phyloP scores from a whole-genome alignment of 2,888 invertebrate species.

The Sipha maydis region DNA sequence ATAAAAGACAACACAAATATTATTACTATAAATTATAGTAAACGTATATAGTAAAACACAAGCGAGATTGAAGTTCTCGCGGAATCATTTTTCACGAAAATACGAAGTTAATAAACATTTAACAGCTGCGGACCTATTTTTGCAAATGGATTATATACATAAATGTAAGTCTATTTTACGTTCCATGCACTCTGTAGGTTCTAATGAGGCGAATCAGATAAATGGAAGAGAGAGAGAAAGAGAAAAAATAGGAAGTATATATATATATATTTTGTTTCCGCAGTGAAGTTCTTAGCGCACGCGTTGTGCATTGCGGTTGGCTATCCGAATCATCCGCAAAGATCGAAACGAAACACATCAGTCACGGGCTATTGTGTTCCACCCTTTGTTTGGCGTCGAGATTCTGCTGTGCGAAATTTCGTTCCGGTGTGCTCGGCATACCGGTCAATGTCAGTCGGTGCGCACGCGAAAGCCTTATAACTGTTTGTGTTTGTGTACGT shows the following conservation, averaged over 20 bases:
- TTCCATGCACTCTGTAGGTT: background rate
- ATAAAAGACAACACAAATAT: background rate
- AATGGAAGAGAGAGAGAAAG: background rate
- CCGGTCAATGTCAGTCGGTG: constrained; percentile 49
- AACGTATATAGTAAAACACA: background rate
- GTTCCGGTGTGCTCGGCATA: constrained; percentile 37
- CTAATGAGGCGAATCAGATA: background rate
- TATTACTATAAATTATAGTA: background rate
- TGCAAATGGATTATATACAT: background rate
- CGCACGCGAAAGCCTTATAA: background rate
- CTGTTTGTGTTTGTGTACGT: background rate
- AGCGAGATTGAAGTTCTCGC: background rate
- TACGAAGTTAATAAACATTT: too few species aligned
- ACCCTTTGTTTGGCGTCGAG: constrained; percentile 44
- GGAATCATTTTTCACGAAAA: too few species aligned
- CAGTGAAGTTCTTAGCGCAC: constrained; percentile 15
- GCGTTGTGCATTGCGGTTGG: constrained; percentile 1
- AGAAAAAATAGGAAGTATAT: background rate
- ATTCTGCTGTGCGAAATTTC: constrained; percentile 39
- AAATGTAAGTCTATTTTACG: background rate
- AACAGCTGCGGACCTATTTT: background rate
- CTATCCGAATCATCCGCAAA: constrained; percentile 41
- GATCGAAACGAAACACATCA: constrained; percentile 47
- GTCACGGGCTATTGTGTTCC: constrained; percentile 53
- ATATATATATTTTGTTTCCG: background rate